Conservation (phyloP, 2,888 invertebrate genomes). For the Coelinius sp. region DNA sequence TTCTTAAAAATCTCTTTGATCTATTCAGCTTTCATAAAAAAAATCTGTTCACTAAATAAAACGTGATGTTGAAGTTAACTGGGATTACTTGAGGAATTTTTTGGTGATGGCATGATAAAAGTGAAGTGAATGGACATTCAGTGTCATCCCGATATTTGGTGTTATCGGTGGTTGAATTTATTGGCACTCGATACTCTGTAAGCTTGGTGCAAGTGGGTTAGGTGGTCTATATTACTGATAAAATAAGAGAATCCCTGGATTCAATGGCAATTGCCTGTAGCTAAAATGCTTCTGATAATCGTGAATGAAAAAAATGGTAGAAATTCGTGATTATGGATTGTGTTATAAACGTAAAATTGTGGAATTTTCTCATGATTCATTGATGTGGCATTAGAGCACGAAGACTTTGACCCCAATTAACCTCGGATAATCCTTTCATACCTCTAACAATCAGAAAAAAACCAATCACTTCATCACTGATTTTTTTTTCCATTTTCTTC, state of each 20-base stretch:
- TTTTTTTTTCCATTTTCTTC: background rate
- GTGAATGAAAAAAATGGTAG: background rate
- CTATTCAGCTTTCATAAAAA: background rate
- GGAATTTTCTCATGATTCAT: conserved; percentile 9
- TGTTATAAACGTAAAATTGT: background rate
- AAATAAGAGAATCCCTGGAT: background rate
- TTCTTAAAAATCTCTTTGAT: background rate
- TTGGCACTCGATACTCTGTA: background rate
- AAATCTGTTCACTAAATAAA: background rate
- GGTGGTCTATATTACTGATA: background rate
- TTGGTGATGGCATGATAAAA: background rate
- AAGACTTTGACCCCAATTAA: conserved; percentile 18
- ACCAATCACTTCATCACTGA: background rate
- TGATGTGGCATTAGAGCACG: conserved; percentile 4
- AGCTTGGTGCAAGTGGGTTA: background rate
- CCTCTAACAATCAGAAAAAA: background rate
- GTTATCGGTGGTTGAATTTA: background rate
- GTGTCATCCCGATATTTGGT: background rate
- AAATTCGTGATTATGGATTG: background rate
- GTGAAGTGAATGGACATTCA: conserved; percentile 2
- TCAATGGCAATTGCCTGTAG: background rate
- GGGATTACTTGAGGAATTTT: background rate
- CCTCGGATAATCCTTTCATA: conserved; percentile 1
- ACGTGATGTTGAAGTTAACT: background rate
- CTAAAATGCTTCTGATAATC: background rate